Base-by-base conservation (phyloP, 2,888 invertebrate genomes). In the Cosmorhoe ocellata region DNA sequence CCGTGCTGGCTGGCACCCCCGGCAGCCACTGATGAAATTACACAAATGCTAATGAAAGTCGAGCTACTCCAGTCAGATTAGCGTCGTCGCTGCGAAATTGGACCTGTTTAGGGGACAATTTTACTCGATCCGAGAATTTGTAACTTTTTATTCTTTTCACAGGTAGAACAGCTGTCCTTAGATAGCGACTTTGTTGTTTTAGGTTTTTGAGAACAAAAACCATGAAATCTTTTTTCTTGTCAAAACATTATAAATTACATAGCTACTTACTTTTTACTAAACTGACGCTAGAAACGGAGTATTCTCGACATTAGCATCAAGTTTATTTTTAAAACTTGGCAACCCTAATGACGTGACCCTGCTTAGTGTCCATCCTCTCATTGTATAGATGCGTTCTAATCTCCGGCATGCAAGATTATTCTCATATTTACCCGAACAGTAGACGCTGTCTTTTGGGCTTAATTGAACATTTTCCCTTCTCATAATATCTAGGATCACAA, bases 41-140 rank as follows among this genome's bases (percentile, higher is more conserved):
- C 80, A 80, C 78, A 79, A 86, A 85, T 82, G 81, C 77, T 85
- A 86, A 85, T 86, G 81, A 83, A 85, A 82, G 74, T 74, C 69
- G 74, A 69, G 73, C 74, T 79, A 74, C 75, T 76, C 64, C 61
- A 61, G 66, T 66, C 63, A 80, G 79, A 84, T 84, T 83, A 85
- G 79, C 81, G 74, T 72, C 72, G 71, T 77, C 67, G 61, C 75
- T 71, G 69, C 69, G 69, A 81, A 80, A 81, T 81, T 79, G 74
- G 70, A 74, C 74, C 74, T 76, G 72, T 79, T 81, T 79, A 73
- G 69, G 66, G 31, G 71, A 70, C 72, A 74, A 77, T 75, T 77
- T 66, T 59, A 67, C 67, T 66, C 63, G 61, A 70, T 67, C 63
- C 52, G 56, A 58, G 61, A 67, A 61, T 70, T 65, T 66, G 58